Evolutionary conservation across 2,888 invertebrate genomes (phyloP), one percentile per base, ranked within the genome.

Genomic region (Chelonus formosanus): DNA sequence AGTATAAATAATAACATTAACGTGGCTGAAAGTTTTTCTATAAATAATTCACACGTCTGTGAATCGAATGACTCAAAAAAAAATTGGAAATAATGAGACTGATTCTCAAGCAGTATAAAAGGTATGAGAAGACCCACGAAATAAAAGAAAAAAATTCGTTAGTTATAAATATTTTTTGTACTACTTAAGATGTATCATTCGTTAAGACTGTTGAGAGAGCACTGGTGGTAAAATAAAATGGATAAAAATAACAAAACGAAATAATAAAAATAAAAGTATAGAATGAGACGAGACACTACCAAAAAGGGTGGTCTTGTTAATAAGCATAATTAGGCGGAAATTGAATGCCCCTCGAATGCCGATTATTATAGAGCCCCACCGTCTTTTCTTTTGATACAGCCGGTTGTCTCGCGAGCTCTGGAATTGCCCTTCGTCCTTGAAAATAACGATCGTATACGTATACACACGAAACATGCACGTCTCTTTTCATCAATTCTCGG

Each of bases 241-340:
- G 7, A n/a, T 34, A 54, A 35, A 32, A 35, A 54, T 52, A 20
- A 20, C 20, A 50, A n/a, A 10, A n/a, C 3, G 8, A 40, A 43
- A 56, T 43, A 47, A 55, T 55, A 53, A 58, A 35, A 59, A 47
- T 54, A 57, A 53, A 57, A 53, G 61, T 48, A 61, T 50, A 64
- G 34, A 67, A 55, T 43, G 68, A 67, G 63, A 67, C 59, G 66
- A 67, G 64, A 44, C 55, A 67, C 53, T 32, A 32, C 61, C 69
- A 47, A 57, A 65, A 63, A 66, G 63, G 70, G 71, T 71, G 73
- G 73, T 71, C 73, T 71, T 70, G 72, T 74, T 76, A 76, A 76
- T 75, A 75, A 76, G 74, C 73, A 76, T 74, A 76, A 76, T 76
- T 75, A 75, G 74, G 72, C 72, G 70, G 69, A 75, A 76, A 76